phyloP scores from a whole-genome alignment of 2,888 invertebrate genomes.

The Xestia ashworthii region DNA sequence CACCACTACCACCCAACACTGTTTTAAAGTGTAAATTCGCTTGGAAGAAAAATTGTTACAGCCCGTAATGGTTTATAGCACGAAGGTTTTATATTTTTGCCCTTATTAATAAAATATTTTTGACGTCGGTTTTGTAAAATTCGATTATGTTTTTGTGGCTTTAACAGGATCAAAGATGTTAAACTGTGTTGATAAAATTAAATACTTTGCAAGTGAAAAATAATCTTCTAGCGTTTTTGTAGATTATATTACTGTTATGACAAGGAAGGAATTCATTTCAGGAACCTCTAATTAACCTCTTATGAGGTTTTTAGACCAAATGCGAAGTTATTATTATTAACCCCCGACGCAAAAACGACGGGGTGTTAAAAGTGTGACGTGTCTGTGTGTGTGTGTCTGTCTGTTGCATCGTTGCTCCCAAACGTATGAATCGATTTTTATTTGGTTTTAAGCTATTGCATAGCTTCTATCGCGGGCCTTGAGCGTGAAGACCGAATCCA shows the following conservation, averaged over 20 bases:
- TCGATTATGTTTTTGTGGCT: constrained; percentile 29
- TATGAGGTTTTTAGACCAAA: neutral
- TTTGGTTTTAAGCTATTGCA: too few species aligned
- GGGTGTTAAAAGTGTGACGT: too few species aligned
- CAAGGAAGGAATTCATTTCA: neutral
- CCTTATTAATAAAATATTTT: constrained; percentile 47
- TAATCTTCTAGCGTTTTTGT: constrained; percentile 18
- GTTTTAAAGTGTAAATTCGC: constrained; percentile 60
- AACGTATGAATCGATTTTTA: too few species aligned
- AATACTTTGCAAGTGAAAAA: constrained; percentile 27
- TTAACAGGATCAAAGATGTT: constrained; percentile 30
- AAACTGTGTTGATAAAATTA: constrained; percentile 41
- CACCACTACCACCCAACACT: constrained; percentile 21
- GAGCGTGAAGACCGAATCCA: too few species aligned
- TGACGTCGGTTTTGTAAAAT: constrained; percentile 37
- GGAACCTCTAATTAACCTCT: neutral
- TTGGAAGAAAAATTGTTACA: constrained; percentile 64
- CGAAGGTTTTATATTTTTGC: constrained; percentile 53
- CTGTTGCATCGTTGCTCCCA: too few species aligned
- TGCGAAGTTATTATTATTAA: neutral
- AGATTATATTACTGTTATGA: constrained; percentile 5
- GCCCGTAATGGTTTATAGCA: constrained; percentile 62
- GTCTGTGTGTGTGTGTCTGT: too few species aligned
- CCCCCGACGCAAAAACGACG: too few species aligned
- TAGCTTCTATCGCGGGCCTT: too few species aligned